A percentile compares a stretch with the other conserved stretches of the same genome.
Evolutionary conservation across 2,888 invertebrate genomes (phyloP).

Genomic region (Pyrrhia umbra): DNA sequence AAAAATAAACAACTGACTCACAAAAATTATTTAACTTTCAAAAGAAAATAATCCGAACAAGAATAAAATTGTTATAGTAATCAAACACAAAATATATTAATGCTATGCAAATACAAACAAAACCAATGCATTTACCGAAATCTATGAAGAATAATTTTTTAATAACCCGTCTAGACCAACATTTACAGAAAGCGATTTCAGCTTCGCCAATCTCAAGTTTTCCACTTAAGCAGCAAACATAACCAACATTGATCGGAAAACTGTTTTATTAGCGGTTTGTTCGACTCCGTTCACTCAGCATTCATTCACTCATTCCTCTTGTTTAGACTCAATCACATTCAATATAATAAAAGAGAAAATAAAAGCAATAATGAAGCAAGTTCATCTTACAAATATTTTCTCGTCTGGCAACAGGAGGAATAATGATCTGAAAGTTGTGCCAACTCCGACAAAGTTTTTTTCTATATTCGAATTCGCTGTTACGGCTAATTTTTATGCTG

Average conservation of each 20-base stretch:
- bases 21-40: slow-evolving; percentile 10
- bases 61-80: slow-evolving; percentile 7
- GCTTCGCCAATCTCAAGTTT: slow-evolving; percentile 81
- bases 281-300: slow-evolving; percentile 68
- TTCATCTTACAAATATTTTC: slow-evolving; percentile 84
- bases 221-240: slow-evolving; percentile 70
- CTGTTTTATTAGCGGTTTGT: slow-evolving; percentile 80
- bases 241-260: slow-evolving; percentile 77
- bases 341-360: slow-evolving; percentile 81
- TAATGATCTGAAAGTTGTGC: slow-evolving; percentile 72
- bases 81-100: slow-evolving; percentile 15
- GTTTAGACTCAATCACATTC: slow-evolving; percentile 86
- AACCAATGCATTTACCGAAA: slow-evolving; percentile 73
- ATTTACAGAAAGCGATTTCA: slow-evolving; percentile 77
- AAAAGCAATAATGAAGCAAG: slow-evolving; percentile 85
- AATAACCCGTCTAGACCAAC: slow-evolving; percentile 88
- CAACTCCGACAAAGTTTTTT: slow-evolving; percentile 65
- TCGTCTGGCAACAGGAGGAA: slow-evolving; percentile 73
- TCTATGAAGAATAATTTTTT: slow-evolving; percentile 83
- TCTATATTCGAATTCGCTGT: slow-evolving; percentile 58
- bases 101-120: slow-evolving; percentile 48
- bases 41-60: slow-evolving; percentile 7
- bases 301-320: slow-evolving; percentile 80
- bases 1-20: slow-evolving; percentile 15
- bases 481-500: slow-evolving; percentile 71